phyloP scores from a whole-genome alignment of 2,888 invertebrate species.

The Syrphus vitripennis region DNA sequence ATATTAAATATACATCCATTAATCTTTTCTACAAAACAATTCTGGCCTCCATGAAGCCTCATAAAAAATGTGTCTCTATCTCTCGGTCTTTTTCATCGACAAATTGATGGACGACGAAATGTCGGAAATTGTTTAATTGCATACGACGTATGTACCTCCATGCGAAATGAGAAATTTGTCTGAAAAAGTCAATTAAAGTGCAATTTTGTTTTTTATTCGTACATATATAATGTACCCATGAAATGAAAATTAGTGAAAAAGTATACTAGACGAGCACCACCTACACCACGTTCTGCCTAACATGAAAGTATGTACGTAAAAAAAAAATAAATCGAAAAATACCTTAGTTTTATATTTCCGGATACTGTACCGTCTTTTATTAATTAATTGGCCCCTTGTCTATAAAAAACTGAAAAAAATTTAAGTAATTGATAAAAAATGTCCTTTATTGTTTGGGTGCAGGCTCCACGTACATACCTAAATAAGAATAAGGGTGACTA shows the following conservation, averaged over 20 bases:
- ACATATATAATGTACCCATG: neutral
- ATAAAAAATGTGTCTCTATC: conserved; percentile 55
- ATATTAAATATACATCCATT: neutral
- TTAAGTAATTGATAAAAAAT: conserved; percentile 26
- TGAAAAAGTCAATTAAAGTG: conserved; percentile 12
- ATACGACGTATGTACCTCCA: conserved; percentile 3
- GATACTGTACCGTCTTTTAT: conserved; percentile 51
- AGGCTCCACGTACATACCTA: conserved; percentile 37
- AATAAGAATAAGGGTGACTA: conserved; percentile 51
- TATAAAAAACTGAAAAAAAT: neutral
- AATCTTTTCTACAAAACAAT: conserved; percentile 2
- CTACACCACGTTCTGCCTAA: conserved; percentile 60
- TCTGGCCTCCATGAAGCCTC: conserved; percentile 25
- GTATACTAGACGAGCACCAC: conserved; percentile 29
- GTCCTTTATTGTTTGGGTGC: conserved; percentile 65
- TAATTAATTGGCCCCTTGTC: conserved; percentile 48
- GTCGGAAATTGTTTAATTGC: conserved; percentile 61
- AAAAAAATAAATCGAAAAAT: neutral
- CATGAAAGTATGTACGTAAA: conserved; percentile 29
- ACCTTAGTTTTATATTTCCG: conserved; percentile 45
- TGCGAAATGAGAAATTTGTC: neutral
- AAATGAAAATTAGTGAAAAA: conserved; percentile 26
- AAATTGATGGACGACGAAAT: conserved; percentile 5
- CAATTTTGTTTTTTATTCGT: conserved; percentile 6
- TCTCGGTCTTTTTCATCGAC: neutral